Evolutionary conservation across 2,888 invertebrate genomes (phyloP).

Genomic region (Didymodactylos carnosus): DNA sequence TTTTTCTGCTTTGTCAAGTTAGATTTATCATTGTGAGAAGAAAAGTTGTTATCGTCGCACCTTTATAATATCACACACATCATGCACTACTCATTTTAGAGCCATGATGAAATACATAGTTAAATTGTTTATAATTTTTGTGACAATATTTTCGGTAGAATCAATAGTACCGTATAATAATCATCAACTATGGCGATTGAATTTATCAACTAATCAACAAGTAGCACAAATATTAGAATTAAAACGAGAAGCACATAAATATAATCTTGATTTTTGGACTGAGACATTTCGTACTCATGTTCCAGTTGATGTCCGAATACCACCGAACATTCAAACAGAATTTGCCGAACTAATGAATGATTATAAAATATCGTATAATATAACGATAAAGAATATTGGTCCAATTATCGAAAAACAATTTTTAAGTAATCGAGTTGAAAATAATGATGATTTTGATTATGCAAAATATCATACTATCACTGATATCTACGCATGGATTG

Average conservation of each 20-base stretch:
- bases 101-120: too few relatives aligned
- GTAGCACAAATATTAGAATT: neutral
- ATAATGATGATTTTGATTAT: constrained; percentile 7
- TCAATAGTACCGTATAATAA: too few relatives aligned
- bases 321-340: neutral
- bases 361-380: neutral
- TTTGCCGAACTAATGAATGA: neutral
- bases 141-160: too few relatives aligned
- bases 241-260: neutral
- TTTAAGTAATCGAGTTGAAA: neutral
- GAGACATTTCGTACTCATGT: neutral
- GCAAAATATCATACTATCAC: constrained; percentile 6
- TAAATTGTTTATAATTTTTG: too few relatives aligned
- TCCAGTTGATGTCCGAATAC: neutral
- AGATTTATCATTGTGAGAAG: too few relatives aligned
- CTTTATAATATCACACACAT: too few relatives aligned
- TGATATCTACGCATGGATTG: constrained; percentile 8
- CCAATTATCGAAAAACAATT: neutral
- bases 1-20: too few relatives aligned
- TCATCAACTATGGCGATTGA: neutral
- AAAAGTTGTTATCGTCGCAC: too few relatives aligned
- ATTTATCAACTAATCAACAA: neutral
- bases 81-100: too few relatives aligned
- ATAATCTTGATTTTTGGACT: neutral
- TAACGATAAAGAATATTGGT: constrained; percentile 5